Evolutionary conservation across 2,113 vertebrate species (phyloP), one percentile per base, ranked within the genome.

Genomic region (Paramormyrops kingsleyae): DNA sequence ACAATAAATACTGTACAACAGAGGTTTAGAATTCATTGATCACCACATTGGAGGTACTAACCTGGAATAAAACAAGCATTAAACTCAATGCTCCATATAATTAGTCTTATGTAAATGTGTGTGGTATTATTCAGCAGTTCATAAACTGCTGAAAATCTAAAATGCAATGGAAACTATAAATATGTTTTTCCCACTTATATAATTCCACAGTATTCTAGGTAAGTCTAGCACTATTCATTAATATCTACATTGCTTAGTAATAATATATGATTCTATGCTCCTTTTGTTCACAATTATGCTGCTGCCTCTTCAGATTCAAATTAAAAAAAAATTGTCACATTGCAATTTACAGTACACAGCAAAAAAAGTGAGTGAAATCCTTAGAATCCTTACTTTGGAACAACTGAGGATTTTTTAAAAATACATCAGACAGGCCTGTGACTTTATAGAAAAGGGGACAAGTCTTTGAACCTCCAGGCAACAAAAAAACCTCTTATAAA

Each of bases 21-120:
- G 93, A 90, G 90, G 91, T 90, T 92, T 91, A 89, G 88, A 92
- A 91, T 88, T 93, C 92, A 90, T 92, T 92, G 88, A 92, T 92
- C 31, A 52, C 92, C 91, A 91, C 91, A 92, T 91, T 94, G 87
- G 91, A 91, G 90, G 89, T 93, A 92, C 91, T 93, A 94, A 94
- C 90, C 92, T 90, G 53, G 91, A 89, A 92, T 88, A 94, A 95
- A 95, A 94, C 91, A 94, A 94, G 89, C 93, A 91, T 95, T 94
- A 94, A 95, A 94, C 92, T 89, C 93, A 95, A 95, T 94, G 95
- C 93, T 86, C 93, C 94, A 92, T 95, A 94, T 95, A 94, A 96
- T 95, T 93, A 87, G 91, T 92, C 89, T 92, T 89, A 56, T 86
- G 84, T 53, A 87, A 49, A 53, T 84, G 83, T 84, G 24, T 56